Percentiles rank a stretch among this genome's conserved stretches.
These are phyloP conservation scores for Scaptomyza montana DNA, from an alignment of 1,140 invertebrate species.

Conservation along the genomic window DNA sequence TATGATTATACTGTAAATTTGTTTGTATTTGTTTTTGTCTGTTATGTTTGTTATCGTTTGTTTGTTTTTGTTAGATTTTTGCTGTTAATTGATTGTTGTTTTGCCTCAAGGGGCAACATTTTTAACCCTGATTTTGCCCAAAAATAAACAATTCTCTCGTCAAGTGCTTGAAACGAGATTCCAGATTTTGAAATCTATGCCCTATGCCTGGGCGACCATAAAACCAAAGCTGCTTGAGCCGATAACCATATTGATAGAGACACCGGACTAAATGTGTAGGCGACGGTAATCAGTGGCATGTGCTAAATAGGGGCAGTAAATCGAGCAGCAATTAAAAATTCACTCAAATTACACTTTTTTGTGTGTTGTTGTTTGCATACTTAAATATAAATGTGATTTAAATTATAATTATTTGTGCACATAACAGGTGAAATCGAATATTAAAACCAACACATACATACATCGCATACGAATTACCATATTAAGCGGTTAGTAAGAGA, in stretches of 20 bases:
- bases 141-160: background rate
- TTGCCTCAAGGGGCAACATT: conserved; percentile 27
- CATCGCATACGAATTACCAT: conserved; percentile 60
- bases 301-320: conserved; percentile 65
- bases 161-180: conserved; percentile 13
- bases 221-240: conserved; percentile 13
- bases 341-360: background rate
- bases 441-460: conserved; percentile 32
- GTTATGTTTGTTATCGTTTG: conserved; percentile 64
- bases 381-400: conserved; percentile 71
- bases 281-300: conserved; percentile 60
- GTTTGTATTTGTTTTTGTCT: conserved; percentile 35
- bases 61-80: conserved; percentile 46
- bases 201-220: conserved; percentile 17
- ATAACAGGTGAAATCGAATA: conserved; percentile 60
- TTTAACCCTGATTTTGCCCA: conserved; percentile 39
- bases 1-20: conserved; percentile 46
- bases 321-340: conserved; percentile 18
- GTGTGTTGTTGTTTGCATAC: conserved; percentile 45
- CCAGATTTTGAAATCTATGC: conserved; percentile 17
- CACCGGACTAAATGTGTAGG: conserved; percentile 26
- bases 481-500: conserved; percentile 54
- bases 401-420: conserved; percentile 61
- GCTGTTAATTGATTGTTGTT: conserved; percentile 46
- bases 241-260: conserved; percentile 31